These are phyloP conservation scores for Agrotis segetum DNA, from an alignment of 2,888 invertebrate genomes.

Conservation along the genomic window DNA sequence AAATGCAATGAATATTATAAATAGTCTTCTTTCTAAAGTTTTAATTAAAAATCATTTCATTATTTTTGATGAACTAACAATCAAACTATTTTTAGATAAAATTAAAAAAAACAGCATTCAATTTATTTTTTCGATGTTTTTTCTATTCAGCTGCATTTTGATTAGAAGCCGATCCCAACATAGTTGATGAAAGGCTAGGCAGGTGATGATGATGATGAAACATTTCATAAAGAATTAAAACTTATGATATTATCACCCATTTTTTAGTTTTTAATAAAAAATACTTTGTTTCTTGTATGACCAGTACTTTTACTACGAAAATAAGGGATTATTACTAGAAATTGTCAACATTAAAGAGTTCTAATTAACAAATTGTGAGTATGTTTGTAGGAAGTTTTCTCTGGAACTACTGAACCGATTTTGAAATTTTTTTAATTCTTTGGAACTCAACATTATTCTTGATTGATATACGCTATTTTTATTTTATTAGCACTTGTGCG, in stretches of 20 bases:
- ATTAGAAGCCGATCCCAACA: background rate
- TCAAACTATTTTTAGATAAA: background rate
- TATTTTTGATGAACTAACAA: background rate
- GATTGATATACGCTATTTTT: too few species aligned
- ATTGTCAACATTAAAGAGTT: background rate
- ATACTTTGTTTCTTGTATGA: background rate
- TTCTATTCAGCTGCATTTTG: background rate
- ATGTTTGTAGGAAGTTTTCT: too few species aligned
- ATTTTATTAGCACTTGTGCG: too few species aligned
- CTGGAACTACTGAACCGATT: too few species aligned
- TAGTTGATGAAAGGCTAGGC: background rate
- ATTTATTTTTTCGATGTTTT: background rate
- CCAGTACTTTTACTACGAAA: constrained; percentile 17
- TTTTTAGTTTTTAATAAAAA: background rate
- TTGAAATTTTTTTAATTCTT: too few species aligned
- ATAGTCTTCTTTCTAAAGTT: background rate
- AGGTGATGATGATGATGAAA: background rate
- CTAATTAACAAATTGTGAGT: too few species aligned
- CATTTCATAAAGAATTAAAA: background rate
- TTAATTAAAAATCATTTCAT: background rate
- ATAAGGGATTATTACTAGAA: background rate
- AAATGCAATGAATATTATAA: background rate
- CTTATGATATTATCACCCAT: background rate
- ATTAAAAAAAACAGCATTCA: background rate
- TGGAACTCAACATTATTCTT: too few species aligned